Evolutionary conservation across 1,140 invertebrate genomes (phyloP).

Genomic region (Diuraphis noxia): DNA sequence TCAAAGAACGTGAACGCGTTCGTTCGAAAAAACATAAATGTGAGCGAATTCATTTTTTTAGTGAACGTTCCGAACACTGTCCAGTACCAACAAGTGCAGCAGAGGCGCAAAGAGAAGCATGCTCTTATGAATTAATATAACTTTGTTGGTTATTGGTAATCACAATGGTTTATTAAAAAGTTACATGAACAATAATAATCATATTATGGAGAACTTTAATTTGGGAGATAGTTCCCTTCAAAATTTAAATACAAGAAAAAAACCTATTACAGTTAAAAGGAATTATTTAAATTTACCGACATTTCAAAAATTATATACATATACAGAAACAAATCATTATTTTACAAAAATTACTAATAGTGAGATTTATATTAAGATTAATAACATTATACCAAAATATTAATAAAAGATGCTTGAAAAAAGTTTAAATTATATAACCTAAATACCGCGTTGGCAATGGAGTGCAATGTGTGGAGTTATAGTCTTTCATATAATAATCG

Average conservation of each 20-base stretch:
- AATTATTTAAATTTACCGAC: neutral
- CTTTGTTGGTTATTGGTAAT: too few species aligned
- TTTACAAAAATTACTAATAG: neutral
- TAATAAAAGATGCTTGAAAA: neutral
- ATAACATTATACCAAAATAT: neutral
- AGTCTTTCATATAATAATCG: slow-evolving; percentile 82
- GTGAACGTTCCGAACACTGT: too few species aligned
- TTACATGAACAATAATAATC: neutral
- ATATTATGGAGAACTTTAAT: neutral
- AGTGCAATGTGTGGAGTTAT: slow-evolving; percentile 82
- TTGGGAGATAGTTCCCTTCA: neutral
- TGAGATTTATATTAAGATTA: neutral
- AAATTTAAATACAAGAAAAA: neutral
- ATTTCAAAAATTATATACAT: neutral
- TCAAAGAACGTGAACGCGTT: too few species aligned
- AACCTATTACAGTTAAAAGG: neutral
- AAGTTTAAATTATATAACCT: slow-evolving; percentile 7
- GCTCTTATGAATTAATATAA: too few species aligned
- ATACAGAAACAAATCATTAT: neutral
- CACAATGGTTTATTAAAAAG: neutral
- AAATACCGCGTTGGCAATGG: slow-evolving; percentile 66
- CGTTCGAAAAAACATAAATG: too few species aligned
- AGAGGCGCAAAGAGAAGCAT: too few species aligned
- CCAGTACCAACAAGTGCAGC: too few species aligned
- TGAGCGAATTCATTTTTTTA: too few species aligned